Base-by-base conservation (phyloP, 2,888 invertebrate species). In the Onthophagus sagittarius region DNA sequence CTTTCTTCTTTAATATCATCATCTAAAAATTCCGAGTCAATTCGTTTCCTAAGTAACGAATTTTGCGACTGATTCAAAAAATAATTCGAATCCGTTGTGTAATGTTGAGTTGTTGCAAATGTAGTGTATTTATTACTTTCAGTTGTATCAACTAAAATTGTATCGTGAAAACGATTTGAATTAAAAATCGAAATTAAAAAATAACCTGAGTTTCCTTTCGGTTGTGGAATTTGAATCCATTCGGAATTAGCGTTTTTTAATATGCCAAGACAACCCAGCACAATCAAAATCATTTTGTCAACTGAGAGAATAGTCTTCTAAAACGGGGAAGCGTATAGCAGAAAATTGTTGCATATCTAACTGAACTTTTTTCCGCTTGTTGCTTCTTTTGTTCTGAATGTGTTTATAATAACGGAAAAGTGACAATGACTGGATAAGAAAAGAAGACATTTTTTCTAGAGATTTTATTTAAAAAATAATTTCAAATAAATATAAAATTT, bases 1-100 rank as follows among this genome's bases (percentile, higher is more conserved):
- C 69, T 23, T 72, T 74, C 13, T 76, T 71, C 73, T 70, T 71
- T 23, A 69, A 5, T 62, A 53, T 11, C 11, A 53, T 53, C 9
- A 9, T 53, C 1, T 53, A 53, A 53, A 53, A 53, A 53, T 11
- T 53, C 39, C 5, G 39, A 11, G 1, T 53, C 39, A 1, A 53
- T 53, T 23, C 23, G 23, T 23, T 23, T 23, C 2, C 39, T 53
- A 11, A 53, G 6, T 4, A 9, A 4, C 1, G 39, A 53, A 4
- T 0, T 53, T 53, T 9, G 1, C 39, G 39, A 4, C 6, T 53
- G 9, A 53, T 53, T 53, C 11, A 53, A 7, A 53, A 53, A 53
- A 53, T 9, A 7, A 53, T 53, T 7, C 6, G 9, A 7, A 4
- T 53, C 11, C 6, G 39, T 53, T 1, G 39, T 53, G 23, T 23